Evolutionary conservation across 2,113 vertebrate genomes (phyloP), one percentile per base, ranked within the genome.

Genomic region (Bubo bubo): DNA sequence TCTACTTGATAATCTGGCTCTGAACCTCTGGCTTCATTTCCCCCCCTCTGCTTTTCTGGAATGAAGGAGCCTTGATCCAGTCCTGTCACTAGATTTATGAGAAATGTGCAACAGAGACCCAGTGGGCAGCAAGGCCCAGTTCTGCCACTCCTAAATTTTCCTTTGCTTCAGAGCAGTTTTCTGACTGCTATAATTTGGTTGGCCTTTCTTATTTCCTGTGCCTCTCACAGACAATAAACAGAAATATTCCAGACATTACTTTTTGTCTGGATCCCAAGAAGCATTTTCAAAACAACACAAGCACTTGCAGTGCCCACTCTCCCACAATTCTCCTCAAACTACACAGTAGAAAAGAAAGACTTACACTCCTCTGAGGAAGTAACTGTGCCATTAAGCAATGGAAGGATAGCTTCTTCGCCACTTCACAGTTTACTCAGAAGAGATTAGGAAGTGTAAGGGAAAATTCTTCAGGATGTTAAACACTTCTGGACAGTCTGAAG

Each of bases 191-290:
- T 82, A 91, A 85, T 86, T 93, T 76, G 70, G 50, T 37, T 90
- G 81, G 88, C 82, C 67, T 79, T 90, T 76, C 63, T 83, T 86
- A 71, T 84, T 97, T 96, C 95, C 96, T 94, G 86, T 94, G 90
- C 88, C 82, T 96, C 85, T 88, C 60, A 53, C 37, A 92, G 90
- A 93, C 90, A 96, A 97, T 77, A 86, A 95, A 94, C 88, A 95
- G 96, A 97, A 97, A 92, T 97, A 95, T 74, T 92, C 90, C 88
- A 97, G 95, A 79, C 88, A 56, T 81, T 80, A 74, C 39, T 96
- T 90, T 88, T 96, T 94, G 92, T 93, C 90, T 92, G 75, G 52
- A 83, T 77, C 92, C 74, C 90, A 94, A 94, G 59, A 90, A 95
- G 43, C 23, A 59, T 80, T 95, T 95, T 77, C 82, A 90, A 93